These are phyloP conservation scores for Merodon equestris DNA, from an alignment of 2,888 invertebrate genomes.

Conservation along the genomic window DNA sequence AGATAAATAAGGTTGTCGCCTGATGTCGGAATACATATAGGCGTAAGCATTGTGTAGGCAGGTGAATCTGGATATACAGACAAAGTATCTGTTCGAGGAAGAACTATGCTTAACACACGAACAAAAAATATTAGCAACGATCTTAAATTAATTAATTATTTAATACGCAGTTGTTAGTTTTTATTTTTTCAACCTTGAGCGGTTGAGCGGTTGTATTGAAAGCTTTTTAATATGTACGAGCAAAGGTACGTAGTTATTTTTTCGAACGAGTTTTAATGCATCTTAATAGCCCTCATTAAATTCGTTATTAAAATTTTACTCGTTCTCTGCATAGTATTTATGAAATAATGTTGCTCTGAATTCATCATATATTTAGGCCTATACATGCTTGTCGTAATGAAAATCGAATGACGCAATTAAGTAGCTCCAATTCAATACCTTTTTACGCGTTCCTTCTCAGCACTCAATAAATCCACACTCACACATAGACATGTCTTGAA, in stretches of 20 bases:
- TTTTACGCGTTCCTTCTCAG: too few species aligned
- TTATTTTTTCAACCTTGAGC: conserved; percentile 33
- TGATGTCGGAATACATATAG: conserved; percentile 4
- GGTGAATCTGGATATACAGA: conserved; percentile 23
- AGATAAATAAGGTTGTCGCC: conserved; percentile 62
- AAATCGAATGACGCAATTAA: too few species aligned
- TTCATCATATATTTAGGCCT: too few species aligned
- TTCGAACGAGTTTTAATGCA: conserved; percentile 43
- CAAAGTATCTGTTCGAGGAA: conserved; percentile 42
- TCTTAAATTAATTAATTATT: conserved; percentile 33
- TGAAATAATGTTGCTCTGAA: too few species aligned
- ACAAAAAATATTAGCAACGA: too few species aligned
- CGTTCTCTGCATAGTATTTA: too few species aligned
- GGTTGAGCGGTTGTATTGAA: conserved; percentile 7
- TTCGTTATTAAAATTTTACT: too few species aligned
- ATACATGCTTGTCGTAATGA: too few species aligned
- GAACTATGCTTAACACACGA: too few species aligned
- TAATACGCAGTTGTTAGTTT: conserved; percentile 52
- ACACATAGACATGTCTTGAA: too few species aligned
- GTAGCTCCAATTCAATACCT: too few species aligned
- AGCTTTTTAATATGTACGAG: conserved; percentile 12
- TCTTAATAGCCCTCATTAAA: conserved; percentile 56
- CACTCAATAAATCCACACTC: too few species aligned
- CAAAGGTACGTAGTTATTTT: conserved; percentile 32
- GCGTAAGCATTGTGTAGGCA: conserved; percentile 29